Conservation (phyloP, 2,113 vertebrate genomes). For the Hemibates koningsi region DNA sequence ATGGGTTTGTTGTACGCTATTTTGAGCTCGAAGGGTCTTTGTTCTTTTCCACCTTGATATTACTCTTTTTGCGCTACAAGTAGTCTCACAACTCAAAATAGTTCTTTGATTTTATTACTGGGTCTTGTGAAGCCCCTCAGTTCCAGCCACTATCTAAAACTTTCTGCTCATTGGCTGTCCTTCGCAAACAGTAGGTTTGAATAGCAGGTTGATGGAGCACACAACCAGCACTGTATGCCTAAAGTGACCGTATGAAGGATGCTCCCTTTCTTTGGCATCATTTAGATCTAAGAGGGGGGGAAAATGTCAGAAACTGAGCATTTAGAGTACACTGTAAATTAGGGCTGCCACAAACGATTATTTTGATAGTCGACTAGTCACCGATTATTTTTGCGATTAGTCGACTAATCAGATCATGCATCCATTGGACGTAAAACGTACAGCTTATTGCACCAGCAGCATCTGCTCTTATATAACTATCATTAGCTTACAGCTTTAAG, state of each 20-base stretch:
- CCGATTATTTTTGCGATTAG: too few species aligned
- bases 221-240: neutral
- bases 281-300: fast-evolving
- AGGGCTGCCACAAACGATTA: too few species aligned
- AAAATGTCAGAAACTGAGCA: neutral
- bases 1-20: neutral
- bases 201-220: neutral
- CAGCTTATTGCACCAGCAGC: too few species aligned
- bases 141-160: neutral
- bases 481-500: too few species aligned
- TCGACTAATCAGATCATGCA: too few species aligned
- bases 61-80: fast-evolving
- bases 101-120: neutral
- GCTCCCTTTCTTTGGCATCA: neutral
- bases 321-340: neutral
- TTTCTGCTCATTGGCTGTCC: neutral
- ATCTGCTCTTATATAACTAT: too few species aligned
- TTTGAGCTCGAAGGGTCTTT: neutral
- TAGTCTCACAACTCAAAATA: neutral
- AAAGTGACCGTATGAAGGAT: neutral
- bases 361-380: too few species aligned
- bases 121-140: neutral
- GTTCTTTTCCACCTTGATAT: neutral
- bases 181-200: neutral
- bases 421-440: too few species aligned